Evolutionary conservation across 2,797 vertebrate genomes (phyloP).

Genomic region (Diglossa cyanea): DNA sequence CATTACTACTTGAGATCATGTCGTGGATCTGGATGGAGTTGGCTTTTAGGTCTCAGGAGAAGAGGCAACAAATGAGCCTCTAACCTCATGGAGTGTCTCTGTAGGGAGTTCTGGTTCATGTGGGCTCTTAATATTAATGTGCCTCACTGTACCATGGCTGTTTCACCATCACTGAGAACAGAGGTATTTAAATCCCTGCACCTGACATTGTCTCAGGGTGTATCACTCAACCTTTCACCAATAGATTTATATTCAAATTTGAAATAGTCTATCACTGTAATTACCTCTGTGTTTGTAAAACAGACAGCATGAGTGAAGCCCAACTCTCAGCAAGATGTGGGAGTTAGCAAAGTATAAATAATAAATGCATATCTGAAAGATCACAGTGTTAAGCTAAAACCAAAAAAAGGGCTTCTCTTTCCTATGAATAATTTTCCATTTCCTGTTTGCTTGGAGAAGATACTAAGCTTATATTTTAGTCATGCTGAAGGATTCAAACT

Average conservation of each 20-base stretch:
- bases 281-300: constrained; percentile 3
- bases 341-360: constrained; percentile 20
- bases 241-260: neutral
- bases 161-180: neutral
- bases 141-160: neutral
- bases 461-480: constrained; percentile 36
- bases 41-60: neutral
- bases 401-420: neutral
- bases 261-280: neutral
- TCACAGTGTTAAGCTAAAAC: neutral
- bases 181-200: neutral
- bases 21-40: neutral
- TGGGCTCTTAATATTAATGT: neutral
- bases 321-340: neutral
- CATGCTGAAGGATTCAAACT: constrained; percentile 58
- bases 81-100: neutral
- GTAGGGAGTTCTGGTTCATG: neutral
- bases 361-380: constrained; percentile 7
- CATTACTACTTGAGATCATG: neutral
- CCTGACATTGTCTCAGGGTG: neutral
- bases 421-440: constrained; percentile 4
- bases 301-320: neutral
- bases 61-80: neutral
- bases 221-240: neutral
- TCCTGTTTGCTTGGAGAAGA: constrained; percentile 21